Conservation (phyloP, 2,113 vertebrate genomes). For the Sylvilagus bachmani region DNA sequence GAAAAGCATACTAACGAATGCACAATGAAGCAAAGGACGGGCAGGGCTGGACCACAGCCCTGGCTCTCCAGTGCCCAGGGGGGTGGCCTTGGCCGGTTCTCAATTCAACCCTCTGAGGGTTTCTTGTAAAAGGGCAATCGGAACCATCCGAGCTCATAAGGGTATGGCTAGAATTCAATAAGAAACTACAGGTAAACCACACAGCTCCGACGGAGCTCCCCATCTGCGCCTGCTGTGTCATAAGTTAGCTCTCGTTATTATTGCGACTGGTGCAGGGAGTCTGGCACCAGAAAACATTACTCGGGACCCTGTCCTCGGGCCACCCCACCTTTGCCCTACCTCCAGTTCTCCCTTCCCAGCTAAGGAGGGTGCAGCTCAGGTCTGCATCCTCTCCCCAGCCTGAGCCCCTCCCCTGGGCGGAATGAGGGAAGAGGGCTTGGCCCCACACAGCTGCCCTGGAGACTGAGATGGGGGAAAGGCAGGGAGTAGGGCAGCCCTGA, state of each 20-base stretch:
- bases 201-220: not conserved
- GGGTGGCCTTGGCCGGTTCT: not conserved
- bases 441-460: not conserved
- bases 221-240: not conserved
- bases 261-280: not conserved
- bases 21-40: not conserved
- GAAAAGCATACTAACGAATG: not conserved
- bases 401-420: not conserved
- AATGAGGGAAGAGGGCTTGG: not conserved
- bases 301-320: not conserved
- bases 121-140: not conserved
- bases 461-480: constrained; percentile 64
- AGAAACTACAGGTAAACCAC: not conserved
- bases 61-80: not conserved
- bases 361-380: not conserved
- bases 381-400: not conserved
- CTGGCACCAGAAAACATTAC: not conserved
- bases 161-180: not conserved
- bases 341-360: not conserved
- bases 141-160: not conserved
- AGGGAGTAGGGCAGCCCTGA: constrained; percentile 70
- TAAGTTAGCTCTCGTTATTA: not conserved
- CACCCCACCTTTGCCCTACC: not conserved
- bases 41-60: not conserved
- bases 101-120: constrained; percentile 27